A percentile compares a stretch with the other conserved stretches of the same genome.
These are phyloP conservation scores for Xestia rhomboidea DNA, from an alignment of 2,888 invertebrate species.

Conservation along the genomic window DNA sequence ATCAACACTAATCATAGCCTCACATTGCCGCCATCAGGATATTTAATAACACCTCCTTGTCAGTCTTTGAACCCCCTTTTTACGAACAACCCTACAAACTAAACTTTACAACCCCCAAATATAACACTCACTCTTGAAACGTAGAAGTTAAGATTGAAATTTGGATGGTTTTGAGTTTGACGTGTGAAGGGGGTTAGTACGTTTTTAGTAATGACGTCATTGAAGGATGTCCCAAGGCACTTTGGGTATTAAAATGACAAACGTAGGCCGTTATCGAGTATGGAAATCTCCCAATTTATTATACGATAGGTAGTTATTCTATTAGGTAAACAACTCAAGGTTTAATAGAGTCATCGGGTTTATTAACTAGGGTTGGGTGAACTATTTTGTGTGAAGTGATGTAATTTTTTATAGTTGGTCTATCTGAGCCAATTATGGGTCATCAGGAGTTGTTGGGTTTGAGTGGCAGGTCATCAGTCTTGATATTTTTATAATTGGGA, in stretches of 20 bases:
- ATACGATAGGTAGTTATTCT: slow-evolving; percentile 90
- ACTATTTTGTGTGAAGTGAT: slow-evolving; percentile 52
- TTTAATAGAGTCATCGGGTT: slow-evolving; percentile 87
- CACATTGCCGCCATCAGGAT: slow-evolving; percentile 82
- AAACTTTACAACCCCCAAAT: slow-evolving; percentile 34
- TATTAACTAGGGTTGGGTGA: slow-evolving; percentile 76
- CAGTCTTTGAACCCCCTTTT: slow-evolving; percentile 80
- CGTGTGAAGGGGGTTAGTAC: background rate
- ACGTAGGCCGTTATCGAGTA: slow-evolving; percentile 86
- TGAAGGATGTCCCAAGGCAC: slow-evolving; percentile 85
- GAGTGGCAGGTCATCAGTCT: slow-evolving; percentile 23
- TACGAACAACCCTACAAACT: slow-evolving; percentile 68
- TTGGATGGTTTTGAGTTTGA: slow-evolving; percentile 42
- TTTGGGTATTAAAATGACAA: slow-evolving; percentile 90
- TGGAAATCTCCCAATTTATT: slow-evolving; percentile 90
- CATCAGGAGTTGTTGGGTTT: slow-evolving; percentile 41
- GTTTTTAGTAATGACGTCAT: slow-evolving; percentile 83
- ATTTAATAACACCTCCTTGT: slow-evolving; percentile 87
- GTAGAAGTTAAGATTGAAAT: slow-evolving; percentile 41
- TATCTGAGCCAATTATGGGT: slow-evolving; percentile 61
- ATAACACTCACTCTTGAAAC: slow-evolving; percentile 24
- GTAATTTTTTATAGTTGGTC: slow-evolving; percentile 45
- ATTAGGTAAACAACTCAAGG: slow-evolving; percentile 89
- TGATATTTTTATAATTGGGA: background rate
- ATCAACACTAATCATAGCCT: slow-evolving; percentile 85